Base-by-base conservation (phyloP, 2,113 vertebrate species). In the Morone saxatilis region DNA sequence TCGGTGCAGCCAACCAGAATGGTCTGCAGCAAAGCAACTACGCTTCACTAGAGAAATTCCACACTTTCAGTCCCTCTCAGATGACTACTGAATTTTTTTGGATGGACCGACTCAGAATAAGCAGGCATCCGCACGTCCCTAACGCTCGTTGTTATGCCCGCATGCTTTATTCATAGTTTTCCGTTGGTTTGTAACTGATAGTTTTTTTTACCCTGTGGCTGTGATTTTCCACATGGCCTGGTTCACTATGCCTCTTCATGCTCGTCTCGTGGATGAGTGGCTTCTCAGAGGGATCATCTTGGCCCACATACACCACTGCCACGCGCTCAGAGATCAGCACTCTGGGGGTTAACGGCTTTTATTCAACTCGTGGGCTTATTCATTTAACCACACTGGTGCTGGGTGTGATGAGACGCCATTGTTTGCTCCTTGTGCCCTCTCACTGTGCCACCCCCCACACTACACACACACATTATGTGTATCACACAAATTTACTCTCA, bases 221-320 rank as follows among this genome's bases (percentile, higher is more conserved):
- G 85, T 72, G 75, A 94, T 95, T 95, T 94, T 94, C 92, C 92
- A 87, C 92, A 81, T 93, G 93, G 89, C 94, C 94, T 94, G 92
- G 91, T 95, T 92, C 83, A 60, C 81, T 81, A 31, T 77, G 85
- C 76, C 86, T 87, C 88, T 89, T 80, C 90, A 78, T 84, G 87
- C 86, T 90, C 78, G 1, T 83, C 83, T 86, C 70, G 81, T 85
- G 91, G 85, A 85, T 90, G 89, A 92, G 85, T 87, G 85, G 77
- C 60, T 76, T 54, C 82, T 86, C 79, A 53, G 78, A 60, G 80
- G 78, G 66, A 71, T 85, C 80, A 14, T 81, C 87, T 54, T 93
- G 91, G 88, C 93, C 90, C 93, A 94, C 86, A 93, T 93, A 89
- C 31, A 31, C 50, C 50, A 36, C 76, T 31, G 77, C 80, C 89